phyloP scores from a whole-genome alignment of 2,113 vertebrate species.

The Coracopsis vasa region DNA sequence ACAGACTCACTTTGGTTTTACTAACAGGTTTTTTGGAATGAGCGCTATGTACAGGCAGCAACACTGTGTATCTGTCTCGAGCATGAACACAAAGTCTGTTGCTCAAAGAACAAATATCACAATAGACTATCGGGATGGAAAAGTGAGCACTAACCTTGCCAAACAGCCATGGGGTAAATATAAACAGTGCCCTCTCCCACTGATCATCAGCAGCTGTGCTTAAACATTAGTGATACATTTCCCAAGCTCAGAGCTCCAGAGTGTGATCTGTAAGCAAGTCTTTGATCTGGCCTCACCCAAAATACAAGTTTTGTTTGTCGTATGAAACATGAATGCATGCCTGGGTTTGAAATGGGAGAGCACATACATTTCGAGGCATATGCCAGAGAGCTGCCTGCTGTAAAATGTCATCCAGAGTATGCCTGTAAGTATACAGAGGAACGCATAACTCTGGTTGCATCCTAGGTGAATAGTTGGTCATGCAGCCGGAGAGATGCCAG shows the following conservation, averaged over 20 bases:
- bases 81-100: not conserved
- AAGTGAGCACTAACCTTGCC: not conserved
- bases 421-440: not conserved
- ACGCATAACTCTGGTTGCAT: fast-evolving
- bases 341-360: not conserved
- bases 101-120: not conserved
- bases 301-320: not conserved
- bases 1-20: not conserved
- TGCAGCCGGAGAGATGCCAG: not conserved
- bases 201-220: not conserved
- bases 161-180: not conserved
- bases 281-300: not conserved
- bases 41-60: not conserved
- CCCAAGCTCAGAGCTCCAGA: not conserved
- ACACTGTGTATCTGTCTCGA: fast-evolving
- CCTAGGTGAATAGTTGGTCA: not conserved
- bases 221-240: not conserved
- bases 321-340: fast-evolving
- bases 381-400: not conserved
- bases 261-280: not conserved
- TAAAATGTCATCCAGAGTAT: not conserved
- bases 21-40: not conserved
- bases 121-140: not conserved
- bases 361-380: not conserved
- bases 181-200: not conserved